Percentiles rank a stretch among this genome's conserved stretches.
Conservation (phyloP, 2,888 invertebrate genomes). For the Labia minor region DNA sequence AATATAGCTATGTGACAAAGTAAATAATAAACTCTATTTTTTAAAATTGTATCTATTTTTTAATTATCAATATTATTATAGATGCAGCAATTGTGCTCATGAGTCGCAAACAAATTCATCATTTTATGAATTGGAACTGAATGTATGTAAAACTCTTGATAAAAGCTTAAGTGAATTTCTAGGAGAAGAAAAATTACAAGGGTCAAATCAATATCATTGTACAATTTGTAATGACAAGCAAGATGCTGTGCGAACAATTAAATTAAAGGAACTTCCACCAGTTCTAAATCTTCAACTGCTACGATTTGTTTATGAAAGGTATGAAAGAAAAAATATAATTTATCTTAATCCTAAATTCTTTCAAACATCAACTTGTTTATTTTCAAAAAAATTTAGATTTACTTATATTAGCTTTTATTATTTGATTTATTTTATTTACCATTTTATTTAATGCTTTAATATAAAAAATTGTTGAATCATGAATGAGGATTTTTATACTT, state of each 20-base stretch:
- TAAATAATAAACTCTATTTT: slow-evolving; percentile 28
- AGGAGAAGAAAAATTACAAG: slow-evolving; percentile 46
- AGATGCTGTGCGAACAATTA: slow-evolving; percentile 45
- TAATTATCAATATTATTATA: slow-evolving; percentile 27
- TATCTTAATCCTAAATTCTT: neutral
- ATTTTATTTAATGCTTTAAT: too few relatives aligned
- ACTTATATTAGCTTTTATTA: too few relatives aligned
- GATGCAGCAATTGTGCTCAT: slow-evolving; percentile 43
- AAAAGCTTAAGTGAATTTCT: slow-evolving; percentile 46
- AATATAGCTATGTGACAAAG: slow-evolving; percentile 41
- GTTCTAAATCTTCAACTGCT: slow-evolving; percentile 50
- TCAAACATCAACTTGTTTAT: neutral
- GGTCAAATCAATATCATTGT: slow-evolving; percentile 49
- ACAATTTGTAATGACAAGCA: slow-evolving; percentile 44
- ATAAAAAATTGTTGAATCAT: too few relatives aligned
- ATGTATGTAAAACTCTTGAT: slow-evolving; percentile 35
- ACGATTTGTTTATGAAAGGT: slow-evolving; percentile 51
- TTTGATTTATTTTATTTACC: too few relatives aligned
- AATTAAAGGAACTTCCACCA: slow-evolving; percentile 44
- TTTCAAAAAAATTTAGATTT: neutral
- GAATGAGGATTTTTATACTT: too few relatives aligned
- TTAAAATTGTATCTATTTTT: neutral
- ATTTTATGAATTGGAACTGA: slow-evolving; percentile 50
- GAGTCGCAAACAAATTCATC: slow-evolving; percentile 42
- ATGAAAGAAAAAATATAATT: slow-evolving; percentile 27